These are phyloP conservation scores for Zootoca vivipara DNA, from an alignment of 2,113 vertebrate species.

Conservation along the genomic window DNA sequence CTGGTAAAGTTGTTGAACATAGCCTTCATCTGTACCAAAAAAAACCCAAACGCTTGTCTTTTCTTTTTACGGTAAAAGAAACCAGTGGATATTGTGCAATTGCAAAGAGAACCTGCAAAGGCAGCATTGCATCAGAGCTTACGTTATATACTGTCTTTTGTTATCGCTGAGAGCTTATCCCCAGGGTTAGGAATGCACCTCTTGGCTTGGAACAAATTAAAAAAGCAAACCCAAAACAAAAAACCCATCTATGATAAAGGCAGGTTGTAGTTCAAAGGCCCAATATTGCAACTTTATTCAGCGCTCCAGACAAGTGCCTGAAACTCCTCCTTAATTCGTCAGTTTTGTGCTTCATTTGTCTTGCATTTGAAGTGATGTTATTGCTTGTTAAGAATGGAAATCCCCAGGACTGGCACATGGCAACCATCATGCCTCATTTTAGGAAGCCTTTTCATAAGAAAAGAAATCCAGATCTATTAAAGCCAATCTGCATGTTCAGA, in stretches of 20 bases:
- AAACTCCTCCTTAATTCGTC: background rate
- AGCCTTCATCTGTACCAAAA: background rate
- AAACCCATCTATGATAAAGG: background rate
- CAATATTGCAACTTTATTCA: background rate
- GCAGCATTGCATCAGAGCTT: background rate
- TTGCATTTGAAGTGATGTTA: background rate
- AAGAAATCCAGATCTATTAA: background rate
- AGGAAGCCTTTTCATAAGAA: too few relatives aligned
- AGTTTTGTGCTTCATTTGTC: background rate
- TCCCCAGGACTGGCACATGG: too few relatives aligned
- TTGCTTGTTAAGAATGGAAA: background rate
- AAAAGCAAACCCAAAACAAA: background rate
- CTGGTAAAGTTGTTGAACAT: background rate
- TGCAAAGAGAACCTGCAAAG: background rate
- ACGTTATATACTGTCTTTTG: background rate
- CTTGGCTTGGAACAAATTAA: background rate
- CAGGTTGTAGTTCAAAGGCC: background rate
- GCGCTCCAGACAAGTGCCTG: background rate
- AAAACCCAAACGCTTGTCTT: background rate
- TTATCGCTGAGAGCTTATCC: background rate
- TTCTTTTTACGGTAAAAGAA: background rate
- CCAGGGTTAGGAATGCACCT: background rate
- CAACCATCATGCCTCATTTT: background rate
- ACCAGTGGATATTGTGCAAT: background rate
- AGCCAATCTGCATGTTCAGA: background rate